Conservation (phyloP, 2,888 invertebrate species). For the Chesias legatella region DNA sequence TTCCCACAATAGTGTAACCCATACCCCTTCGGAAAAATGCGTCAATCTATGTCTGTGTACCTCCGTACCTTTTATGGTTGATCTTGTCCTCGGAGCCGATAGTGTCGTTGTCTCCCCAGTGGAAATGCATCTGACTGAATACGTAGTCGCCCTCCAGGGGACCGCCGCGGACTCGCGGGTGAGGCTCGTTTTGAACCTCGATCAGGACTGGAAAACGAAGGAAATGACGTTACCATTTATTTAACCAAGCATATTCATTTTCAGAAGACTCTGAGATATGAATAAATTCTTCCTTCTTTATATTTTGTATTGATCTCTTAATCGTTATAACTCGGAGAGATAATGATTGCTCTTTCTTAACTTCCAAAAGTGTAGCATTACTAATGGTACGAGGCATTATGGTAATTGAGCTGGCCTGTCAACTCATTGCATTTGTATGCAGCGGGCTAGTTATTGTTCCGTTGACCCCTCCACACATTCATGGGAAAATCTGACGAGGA, state of each 20-base stretch:
- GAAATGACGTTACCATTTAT: not conserved
- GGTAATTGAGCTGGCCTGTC: not conserved
- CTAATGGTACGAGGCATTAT: not conserved
- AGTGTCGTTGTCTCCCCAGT: conserved; percentile 89
- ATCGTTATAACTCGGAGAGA: no score
- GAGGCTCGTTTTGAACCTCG: conserved; percentile 74
- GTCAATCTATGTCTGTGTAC: no score
- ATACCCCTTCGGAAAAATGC: no score
- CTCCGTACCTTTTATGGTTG: conserved; percentile 84
- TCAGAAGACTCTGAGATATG: no score
- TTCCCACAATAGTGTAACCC: no score
- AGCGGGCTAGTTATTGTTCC: conserved; percentile 16
- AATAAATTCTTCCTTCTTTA: no score
- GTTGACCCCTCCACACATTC: conserved; percentile 19
- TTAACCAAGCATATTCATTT: not conserved
- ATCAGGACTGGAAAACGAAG: conserved; percentile 77
- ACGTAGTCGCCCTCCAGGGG: conserved; percentile 83
- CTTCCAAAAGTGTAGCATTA: not conserved
- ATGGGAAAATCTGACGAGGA: conserved; percentile 19
- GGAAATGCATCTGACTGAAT: conserved; percentile 90
- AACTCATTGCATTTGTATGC: conserved; percentile 24
- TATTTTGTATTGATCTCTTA: no score
- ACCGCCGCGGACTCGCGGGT: conserved; percentile 82
- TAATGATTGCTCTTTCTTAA: not conserved
- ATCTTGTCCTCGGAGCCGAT: conserved; percentile 90